Evolutionary conservation across 2,113 vertebrate species (phyloP).

Genomic region (Salvelinus alpinus): DNA sequence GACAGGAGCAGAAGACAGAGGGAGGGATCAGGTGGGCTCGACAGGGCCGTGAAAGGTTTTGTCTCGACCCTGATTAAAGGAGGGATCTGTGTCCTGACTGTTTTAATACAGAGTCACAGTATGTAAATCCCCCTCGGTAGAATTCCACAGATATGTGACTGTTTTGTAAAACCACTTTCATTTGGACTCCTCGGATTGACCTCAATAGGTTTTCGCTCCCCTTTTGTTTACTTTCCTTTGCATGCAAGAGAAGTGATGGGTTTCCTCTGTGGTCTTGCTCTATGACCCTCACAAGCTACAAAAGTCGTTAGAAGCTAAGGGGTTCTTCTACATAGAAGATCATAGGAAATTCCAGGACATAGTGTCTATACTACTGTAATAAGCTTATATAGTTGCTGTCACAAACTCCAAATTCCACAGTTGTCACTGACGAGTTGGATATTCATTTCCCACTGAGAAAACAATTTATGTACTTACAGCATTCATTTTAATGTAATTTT

Average conservation of each 20-base stretch:
- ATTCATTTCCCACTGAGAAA: too few species aligned
- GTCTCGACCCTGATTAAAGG: conserved; percentile 73
- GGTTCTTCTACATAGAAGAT: too few species aligned
- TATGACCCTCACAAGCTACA: too few species aligned
- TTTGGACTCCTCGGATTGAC: conserved; percentile 6
- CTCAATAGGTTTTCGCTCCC: background rate
- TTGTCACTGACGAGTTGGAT: too few species aligned
- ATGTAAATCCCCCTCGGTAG: conserved; percentile 75
- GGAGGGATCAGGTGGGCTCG: conserved; percentile 65
- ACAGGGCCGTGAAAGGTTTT: conserved; percentile 55
- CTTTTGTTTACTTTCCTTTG: background rate
- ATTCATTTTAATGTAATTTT: too few species aligned
- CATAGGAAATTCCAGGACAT: too few species aligned
- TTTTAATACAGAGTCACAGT: conserved; percentile 79
- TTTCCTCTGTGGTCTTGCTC: background rate
- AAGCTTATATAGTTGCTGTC: too few species aligned
- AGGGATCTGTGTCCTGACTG: conserved; percentile 73
- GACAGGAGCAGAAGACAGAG: conserved; percentile 47
- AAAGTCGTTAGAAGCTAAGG: too few species aligned
- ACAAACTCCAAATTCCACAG: too few species aligned
- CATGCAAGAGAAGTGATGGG: background rate
- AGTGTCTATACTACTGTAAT: too few species aligned
- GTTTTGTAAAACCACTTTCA: conserved; percentile 40
- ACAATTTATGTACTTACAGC: too few species aligned
- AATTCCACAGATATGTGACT: conserved; percentile 73